Percentiles rank a stretch among this genome's conserved stretches.
Evolutionary conservation across 1,140 invertebrate genomes (phyloP).

Genomic region (Penaeus chinensis): DNA sequence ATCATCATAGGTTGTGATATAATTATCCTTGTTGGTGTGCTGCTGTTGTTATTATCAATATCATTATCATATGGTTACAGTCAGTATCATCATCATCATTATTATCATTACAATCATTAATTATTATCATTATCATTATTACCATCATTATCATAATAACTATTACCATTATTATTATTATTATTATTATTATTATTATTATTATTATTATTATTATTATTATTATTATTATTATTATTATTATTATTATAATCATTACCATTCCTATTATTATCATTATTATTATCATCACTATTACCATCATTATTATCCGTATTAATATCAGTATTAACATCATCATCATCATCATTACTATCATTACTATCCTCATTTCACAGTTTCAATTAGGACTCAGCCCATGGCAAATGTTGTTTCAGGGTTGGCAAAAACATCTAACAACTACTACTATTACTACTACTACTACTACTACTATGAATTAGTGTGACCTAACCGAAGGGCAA

Average conservation of each 20-base stretch:
- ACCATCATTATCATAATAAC: too few relatives aligned
- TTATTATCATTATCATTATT: too few relatives aligned
- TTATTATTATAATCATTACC: not conserved
- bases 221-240: not conserved
- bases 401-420: too few relatives aligned
- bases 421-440: too few relatives aligned
- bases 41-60: not conserved
- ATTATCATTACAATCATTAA: too few relatives aligned
- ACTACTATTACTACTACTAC: too few relatives aligned
- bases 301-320: not conserved
- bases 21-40: not conserved
- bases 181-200: too few relatives aligned
- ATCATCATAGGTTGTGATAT: not conserved
- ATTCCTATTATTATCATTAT: not conserved
- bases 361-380: not conserved
- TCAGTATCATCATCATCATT: not conserved
- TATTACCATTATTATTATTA: too few relatives aligned
- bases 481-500: too few relatives aligned
- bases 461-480: too few relatives aligned
- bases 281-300: not conserved
- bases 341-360: not conserved
- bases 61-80: not conserved
- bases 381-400: too few relatives aligned
- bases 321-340: not conserved
- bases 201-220: too few relatives aligned